Evolutionary conservation across 2,888 invertebrate genomes (phyloP).

Genomic region (Acanthoscelides obtectus): DNA sequence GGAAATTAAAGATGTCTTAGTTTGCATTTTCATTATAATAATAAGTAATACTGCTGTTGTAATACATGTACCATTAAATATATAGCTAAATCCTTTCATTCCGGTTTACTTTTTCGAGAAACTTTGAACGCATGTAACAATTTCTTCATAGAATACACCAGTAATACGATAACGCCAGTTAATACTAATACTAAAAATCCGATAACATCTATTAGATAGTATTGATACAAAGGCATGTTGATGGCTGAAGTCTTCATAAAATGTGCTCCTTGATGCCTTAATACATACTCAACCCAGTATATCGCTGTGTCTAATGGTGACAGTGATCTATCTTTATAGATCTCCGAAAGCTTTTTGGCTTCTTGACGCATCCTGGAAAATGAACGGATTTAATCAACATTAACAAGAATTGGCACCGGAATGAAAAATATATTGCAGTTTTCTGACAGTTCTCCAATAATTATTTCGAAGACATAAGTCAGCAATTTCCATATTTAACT

Average conservation of each 20-base stretch:
- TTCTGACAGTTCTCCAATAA: too few species aligned
- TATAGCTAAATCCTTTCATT: neutral
- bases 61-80: too few species aligned
- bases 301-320: slow-evolving; percentile 56
- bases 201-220: slow-evolving; percentile 53
- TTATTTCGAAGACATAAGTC: too few species aligned
- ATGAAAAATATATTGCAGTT: too few species aligned
- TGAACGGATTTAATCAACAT: too few species aligned
- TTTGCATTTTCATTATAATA: too few species aligned
- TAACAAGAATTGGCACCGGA: too few species aligned
- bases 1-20: too few species aligned
- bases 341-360: slow-evolving; percentile 46
- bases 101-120: neutral
- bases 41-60: too few species aligned
- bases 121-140: neutral
- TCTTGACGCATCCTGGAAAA: slow-evolving; percentile 9
- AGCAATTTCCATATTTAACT: too few species aligned
- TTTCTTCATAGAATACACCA: neutral
- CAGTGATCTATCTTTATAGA: slow-evolving; percentile 55
- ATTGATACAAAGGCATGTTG: slow-evolving; percentile 53
- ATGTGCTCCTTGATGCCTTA: slow-evolving; percentile 53
- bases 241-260: slow-evolving; percentile 53
- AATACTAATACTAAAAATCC: slow-evolving; percentile 32
- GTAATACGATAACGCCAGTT: neutral
- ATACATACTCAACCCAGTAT: slow-evolving; percentile 64